phyloP scores from a whole-genome alignment of 2,888 invertebrate species.

The Willowsia nigromaculata region DNA sequence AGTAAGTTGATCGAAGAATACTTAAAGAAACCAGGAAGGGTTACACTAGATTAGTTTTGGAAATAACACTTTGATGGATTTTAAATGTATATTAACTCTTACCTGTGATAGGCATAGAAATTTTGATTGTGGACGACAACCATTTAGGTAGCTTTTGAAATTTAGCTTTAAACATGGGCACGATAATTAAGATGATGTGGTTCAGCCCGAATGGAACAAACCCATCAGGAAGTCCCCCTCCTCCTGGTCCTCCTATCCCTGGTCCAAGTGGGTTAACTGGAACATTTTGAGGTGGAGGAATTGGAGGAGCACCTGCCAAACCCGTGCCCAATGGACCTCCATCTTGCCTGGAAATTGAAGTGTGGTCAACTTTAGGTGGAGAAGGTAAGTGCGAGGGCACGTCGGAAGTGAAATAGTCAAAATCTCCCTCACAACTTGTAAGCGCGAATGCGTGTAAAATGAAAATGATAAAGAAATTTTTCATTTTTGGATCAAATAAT shows the following conservation, averaged over 20 bases:
- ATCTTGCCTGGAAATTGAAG: slow-evolving; percentile 12
- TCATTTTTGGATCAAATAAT: not conserved
- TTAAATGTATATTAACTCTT: not conserved
- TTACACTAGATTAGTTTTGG: not conserved
- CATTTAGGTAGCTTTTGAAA: slow-evolving; percentile 66
- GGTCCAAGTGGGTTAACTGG: slow-evolving; percentile 1
- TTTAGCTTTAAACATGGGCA: slow-evolving; percentile 75
- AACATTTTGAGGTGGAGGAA: slow-evolving; percentile 18
- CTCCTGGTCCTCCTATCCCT: not conserved
- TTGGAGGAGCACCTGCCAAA: not conserved
- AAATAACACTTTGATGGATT: not conserved
- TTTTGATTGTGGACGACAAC: slow-evolving; percentile 68
- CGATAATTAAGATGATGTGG: slow-evolving; percentile 74
- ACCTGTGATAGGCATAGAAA: slow-evolving; percentile 76
- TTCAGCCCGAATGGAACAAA: slow-evolving; percentile 73
- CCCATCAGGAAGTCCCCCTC: not conserved
- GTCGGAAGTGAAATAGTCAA: not conserved
- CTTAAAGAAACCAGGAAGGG: not conserved
- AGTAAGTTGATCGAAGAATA: slow-evolving; percentile 73
- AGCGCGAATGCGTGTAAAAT: not conserved
- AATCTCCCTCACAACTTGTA: not conserved
- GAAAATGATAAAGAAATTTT: not conserved
- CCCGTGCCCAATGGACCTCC: not conserved
- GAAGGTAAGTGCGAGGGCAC: not conserved
- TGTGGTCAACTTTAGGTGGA: no score